Conservation (phyloP, 2,113 vertebrate species). For the Hucho hucho region DNA sequence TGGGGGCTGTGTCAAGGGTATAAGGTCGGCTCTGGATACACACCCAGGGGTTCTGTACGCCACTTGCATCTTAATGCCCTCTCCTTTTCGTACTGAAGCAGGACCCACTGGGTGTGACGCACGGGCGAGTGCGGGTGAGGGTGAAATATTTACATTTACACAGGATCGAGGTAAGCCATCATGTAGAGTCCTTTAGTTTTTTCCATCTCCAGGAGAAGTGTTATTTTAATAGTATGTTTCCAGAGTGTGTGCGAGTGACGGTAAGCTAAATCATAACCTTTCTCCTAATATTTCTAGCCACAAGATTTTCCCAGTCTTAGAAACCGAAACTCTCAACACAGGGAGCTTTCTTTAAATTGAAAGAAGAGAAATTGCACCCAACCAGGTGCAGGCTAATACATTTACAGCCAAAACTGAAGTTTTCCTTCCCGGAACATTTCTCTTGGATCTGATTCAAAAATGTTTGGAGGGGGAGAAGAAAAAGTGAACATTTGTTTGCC, state of each 20-base stretch:
- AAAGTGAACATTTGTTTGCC: neutral
- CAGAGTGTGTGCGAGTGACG: constrained; percentile 5
- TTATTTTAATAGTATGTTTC: constrained; percentile 36
- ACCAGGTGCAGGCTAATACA: constrained; percentile 24
- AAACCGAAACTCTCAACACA: constrained; percentile 7
- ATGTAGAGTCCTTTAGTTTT: constrained; percentile 14
- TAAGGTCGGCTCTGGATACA: constrained; percentile 37
- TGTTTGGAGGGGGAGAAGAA: neutral
- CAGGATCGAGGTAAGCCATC: neutral
- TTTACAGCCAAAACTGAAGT: constrained; percentile 43
- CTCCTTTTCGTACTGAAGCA: constrained; percentile 55
- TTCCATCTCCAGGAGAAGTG: constrained; percentile 1
- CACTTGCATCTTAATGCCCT: constrained; percentile 59
- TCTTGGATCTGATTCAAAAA: constrained; percentile 39
- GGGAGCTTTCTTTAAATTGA: constrained; percentile 27
- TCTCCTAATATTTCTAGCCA: neutral
- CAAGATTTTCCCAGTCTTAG: constrained; percentile 7
- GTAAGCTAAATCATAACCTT: neutral
- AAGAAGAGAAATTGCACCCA: constrained; percentile 21
- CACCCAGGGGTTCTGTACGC: constrained; percentile 40
- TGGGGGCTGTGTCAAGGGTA: constrained; percentile 46
- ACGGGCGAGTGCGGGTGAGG: constrained; percentile 27
- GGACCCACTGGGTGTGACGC: constrained; percentile 55
- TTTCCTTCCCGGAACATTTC: constrained; percentile 28
- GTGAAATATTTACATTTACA: constrained; percentile 7